Base-by-base conservation (phyloP, 2,113 vertebrate species). In the Butastur rufipennis region DNA sequence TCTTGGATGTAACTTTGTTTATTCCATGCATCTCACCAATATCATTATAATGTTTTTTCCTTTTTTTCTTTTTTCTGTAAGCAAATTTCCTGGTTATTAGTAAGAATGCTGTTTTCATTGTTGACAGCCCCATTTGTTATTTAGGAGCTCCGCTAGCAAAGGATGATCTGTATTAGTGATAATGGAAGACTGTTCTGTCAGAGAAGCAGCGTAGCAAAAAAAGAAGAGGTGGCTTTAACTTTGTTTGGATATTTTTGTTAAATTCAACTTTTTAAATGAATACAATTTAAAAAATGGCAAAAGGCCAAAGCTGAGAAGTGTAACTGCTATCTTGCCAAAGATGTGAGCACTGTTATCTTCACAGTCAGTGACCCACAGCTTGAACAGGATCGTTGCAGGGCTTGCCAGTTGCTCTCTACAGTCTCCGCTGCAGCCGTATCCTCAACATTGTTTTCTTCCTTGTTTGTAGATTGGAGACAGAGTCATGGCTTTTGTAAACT, bases 401-500 rank as follows among this genome's bases (percentile, higher is more conserved):
- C 31, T 48, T n/a, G 3, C 20, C 20, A 2, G 5, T 17, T 75
- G 32, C 16, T 66, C 25, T 53, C 53, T 50, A 1, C 40, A 21
- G 16, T n/a, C 67, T 86, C 45, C 40, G 0, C 5, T 47, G 21
- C 50, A 90, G 32, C 13, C 5, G 6, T 73, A 45, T 48, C 48
- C 25, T 71, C 55, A 89, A 0, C 0, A 0, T 25, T 81, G 45
- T 58, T 91, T 72, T 89, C 40, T 66, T 81, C 81, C 25, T 77
- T 80, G 9, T 61, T 81, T 94, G 66, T 97, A 99, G 99, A 99
- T 99, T 55, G 99, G 99, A 20, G 99, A 99, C 97, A 98, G 99
- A 96, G 99, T 99, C 38, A 99, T 99, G 99, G 99, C 99, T 48
- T 99, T 99, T 96, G 98, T 99, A 34, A 99, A 99, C 95, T 99